Base-by-base conservation (phyloP, 2,888 invertebrate species). In the Phragmatobia fuliginosa region DNA sequence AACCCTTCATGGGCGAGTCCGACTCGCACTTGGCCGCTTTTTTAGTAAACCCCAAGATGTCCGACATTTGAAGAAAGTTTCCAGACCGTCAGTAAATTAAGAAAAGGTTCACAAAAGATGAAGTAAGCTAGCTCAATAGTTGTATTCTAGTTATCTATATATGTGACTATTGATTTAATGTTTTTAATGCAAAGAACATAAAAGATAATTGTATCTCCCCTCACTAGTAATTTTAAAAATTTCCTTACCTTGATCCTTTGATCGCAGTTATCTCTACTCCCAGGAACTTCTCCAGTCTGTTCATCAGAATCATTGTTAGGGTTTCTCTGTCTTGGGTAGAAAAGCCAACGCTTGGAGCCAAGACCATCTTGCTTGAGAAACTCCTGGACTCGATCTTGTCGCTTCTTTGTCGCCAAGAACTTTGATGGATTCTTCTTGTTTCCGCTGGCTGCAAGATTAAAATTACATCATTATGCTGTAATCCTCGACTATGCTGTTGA, bases 311-410 rank as follows among this genome's bases (percentile, higher is more conserved):
- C 86, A 10, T 36, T 56, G 2, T 74, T 79, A 8, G 62, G 67
- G 11, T 61, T 72, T 33, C 83, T 81, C 0, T 76, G 33, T 18
- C 94, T 85, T 0, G 94, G 94, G 69, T 95, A 95, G 77, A 94
- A 93, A 56, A 91, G 72, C 94, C 94, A 94, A 6, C 87, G 82
- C 68, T 94, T 95, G 3, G 94, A 94, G 0, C 94, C 94, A 0
- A 94, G 85, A 0, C 94, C 91, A 69, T 95, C 94, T 16, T 87
- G 89, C 75, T 94, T 94, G n/a, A 94, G 80, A 0, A 91, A 74
- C 82, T 94, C 93, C 59, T 94, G 90, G 18, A 95, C 82, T 0
- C 89, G 89, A 56, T 94, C 93, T 75, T 92, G 93, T 0, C 88
- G 89, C 68, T 94, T 94, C 77, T 91, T 91, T 2, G 94, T 94